These are phyloP conservation scores for Acrobasis suavella DNA, from an alignment of 2,888 invertebrate genomes.

Conservation along the genomic window DNA sequence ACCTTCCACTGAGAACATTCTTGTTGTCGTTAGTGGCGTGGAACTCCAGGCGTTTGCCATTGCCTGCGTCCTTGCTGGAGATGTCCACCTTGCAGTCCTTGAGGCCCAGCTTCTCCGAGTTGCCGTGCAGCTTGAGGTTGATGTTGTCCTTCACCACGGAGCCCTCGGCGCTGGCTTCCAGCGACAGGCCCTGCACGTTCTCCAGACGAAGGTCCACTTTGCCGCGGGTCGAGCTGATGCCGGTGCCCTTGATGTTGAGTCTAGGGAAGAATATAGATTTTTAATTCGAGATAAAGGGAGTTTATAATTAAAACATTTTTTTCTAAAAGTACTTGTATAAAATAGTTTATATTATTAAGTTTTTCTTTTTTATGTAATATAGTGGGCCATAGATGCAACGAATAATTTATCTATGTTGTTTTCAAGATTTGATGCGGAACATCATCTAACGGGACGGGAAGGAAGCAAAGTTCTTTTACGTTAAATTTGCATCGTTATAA, in stretches of 20 bases:
- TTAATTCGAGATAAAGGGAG: too few relatives aligned
- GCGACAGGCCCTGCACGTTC: constrained; percentile 76
- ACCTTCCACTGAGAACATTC: constrained; percentile 87
- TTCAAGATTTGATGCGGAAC: too few relatives aligned
- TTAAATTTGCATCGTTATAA: too few relatives aligned
- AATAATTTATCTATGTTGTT: too few relatives aligned
- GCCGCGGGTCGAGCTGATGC: constrained; percentile 81
- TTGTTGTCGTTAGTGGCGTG: constrained; percentile 84
- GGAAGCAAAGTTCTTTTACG: too few relatives aligned
- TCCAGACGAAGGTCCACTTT: constrained; percentile 80
- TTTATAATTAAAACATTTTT: too few relatives aligned
- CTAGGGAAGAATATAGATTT: constrained; percentile 39
- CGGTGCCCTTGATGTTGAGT: constrained; percentile 59
- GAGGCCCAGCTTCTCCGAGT: constrained; percentile 84
- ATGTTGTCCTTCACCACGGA: constrained; percentile 86
- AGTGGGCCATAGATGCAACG: too few relatives aligned
- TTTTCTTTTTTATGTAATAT: too few relatives aligned
- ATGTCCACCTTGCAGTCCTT: constrained; percentile 86
- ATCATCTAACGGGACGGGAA: too few relatives aligned
- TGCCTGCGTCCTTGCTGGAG: constrained; percentile 82
- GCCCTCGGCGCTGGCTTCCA: constrained; percentile 79
- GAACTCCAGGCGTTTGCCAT: constrained; percentile 84
- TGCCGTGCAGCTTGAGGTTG: constrained; percentile 80
- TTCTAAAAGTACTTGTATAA: too few relatives aligned
- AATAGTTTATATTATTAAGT: too few relatives aligned